These are phyloP conservation scores for Epistrophe eligans DNA, from an alignment of 2,888 invertebrate genomes.

Conservation along the genomic window DNA sequence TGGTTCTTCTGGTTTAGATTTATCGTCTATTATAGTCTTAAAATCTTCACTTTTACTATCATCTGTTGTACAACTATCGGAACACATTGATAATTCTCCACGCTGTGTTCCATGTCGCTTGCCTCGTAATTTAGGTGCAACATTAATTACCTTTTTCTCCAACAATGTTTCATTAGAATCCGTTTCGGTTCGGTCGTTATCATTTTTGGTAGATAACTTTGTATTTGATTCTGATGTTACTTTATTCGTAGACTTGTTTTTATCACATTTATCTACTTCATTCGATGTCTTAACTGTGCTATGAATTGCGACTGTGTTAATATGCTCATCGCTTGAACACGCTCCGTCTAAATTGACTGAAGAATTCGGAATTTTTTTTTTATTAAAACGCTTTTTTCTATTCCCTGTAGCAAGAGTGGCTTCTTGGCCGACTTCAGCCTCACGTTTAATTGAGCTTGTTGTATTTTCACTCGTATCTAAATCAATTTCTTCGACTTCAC, in stretches of 20 bases:
- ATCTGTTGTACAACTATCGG: slow-evolving; percentile 60
- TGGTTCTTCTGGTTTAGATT: slow-evolving; percentile 52
- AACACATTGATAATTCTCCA: slow-evolving; percentile 52
- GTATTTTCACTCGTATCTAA: slow-evolving; percentile 12
- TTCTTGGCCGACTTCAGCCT: background rate
- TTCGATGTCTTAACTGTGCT: background rate
- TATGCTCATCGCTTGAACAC: slow-evolving; percentile 50
- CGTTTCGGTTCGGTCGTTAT: slow-evolving; percentile 9
- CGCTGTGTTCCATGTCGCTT: slow-evolving; percentile 78
- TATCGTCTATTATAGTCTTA: slow-evolving; percentile 37
- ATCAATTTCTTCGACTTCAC: slow-evolving; percentile 1
- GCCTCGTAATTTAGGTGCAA: slow-evolving; percentile 81
- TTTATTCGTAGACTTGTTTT: slow-evolving; percentile 34
- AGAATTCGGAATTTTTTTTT: slow-evolving; percentile 38
- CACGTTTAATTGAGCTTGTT: background rate
- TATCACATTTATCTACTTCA: slow-evolving; percentile 55
- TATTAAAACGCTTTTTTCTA: slow-evolving; percentile 62
- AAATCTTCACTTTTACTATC: slow-evolving; percentile 68
- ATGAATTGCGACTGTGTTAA: slow-evolving; percentile 1
- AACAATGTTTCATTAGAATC: slow-evolving; percentile 20
- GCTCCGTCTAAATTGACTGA: slow-evolving; percentile 33
- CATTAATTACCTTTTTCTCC: slow-evolving; percentile 79
- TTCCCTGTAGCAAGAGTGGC: background rate
- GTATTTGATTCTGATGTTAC: slow-evolving; percentile 28
- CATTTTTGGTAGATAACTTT: slow-evolving; percentile 53